Evolutionary conservation across 2,888 invertebrate genomes (phyloP).

Genomic region (Tuberolachnus salignus): DNA sequence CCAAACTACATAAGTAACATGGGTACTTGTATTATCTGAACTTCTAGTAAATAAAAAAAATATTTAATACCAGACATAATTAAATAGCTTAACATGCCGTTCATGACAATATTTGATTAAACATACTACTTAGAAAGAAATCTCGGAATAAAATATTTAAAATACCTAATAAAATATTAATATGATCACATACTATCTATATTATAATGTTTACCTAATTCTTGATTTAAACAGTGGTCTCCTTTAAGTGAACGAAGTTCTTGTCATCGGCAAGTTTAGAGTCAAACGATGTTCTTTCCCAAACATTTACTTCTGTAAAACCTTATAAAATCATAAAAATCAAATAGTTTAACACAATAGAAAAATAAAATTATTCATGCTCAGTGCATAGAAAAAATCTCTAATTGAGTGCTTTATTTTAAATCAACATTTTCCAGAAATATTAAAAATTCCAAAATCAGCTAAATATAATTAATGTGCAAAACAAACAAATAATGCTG

Average conservation of each 20-base stretch:
- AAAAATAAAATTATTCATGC: slow-evolving; percentile 22
- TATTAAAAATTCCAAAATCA: slow-evolving; percentile 18
- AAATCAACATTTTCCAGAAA: slow-evolving; percentile 18
- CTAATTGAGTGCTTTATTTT: slow-evolving; percentile 17
- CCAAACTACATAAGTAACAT: too few species aligned
- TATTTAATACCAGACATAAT: too few species aligned
- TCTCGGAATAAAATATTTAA: not conserved
- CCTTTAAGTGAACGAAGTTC: slow-evolving; percentile 49
- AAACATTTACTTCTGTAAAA: slow-evolving; percentile 51
- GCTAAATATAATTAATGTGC: slow-evolving; percentile 39
- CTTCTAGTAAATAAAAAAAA: too few species aligned
- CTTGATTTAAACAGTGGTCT: slow-evolving; percentile 47
- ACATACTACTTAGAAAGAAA: not conserved
- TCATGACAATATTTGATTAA: too few species aligned
- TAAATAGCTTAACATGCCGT: too few species aligned
- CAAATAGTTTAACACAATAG: slow-evolving; percentile 26
- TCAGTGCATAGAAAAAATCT: slow-evolving; percentile 15
- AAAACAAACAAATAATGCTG: slow-evolving; percentile 32
- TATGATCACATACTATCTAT: not conserved
- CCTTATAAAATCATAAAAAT: slow-evolving; percentile 53
- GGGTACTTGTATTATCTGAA: too few species aligned
- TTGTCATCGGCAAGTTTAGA: slow-evolving; percentile 28
- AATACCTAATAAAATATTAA: not conserved
- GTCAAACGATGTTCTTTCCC: slow-evolving; percentile 47
- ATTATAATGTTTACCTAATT: slow-evolving; percentile 38